Conservation (phyloP, 1,140 invertebrate genomes). For the Cyclina sinensis region DNA sequence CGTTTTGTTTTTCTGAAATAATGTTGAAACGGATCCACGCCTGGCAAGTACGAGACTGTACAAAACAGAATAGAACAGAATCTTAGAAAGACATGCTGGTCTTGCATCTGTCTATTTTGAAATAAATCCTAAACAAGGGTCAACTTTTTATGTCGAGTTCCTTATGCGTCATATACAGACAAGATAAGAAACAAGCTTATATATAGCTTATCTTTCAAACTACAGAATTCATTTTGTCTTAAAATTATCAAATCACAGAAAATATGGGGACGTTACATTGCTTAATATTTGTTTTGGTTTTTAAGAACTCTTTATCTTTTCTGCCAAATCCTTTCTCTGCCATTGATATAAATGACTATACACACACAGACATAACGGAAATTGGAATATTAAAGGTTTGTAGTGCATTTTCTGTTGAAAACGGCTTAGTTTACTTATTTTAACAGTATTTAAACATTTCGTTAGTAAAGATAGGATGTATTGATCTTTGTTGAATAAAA, state of each 20-base stretch:
- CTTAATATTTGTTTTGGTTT: neutral
- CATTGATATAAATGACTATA: constrained; percentile 69
- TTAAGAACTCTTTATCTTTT: neutral
- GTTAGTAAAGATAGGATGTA: no score
- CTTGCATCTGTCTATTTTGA: no score
- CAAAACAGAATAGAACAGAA: no score
- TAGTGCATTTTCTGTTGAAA: neutral
- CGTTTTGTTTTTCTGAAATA: no score
- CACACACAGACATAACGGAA: constrained; percentile 73
- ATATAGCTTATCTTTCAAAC: neutral
- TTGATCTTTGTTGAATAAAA: no score
- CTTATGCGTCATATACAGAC: neutral
- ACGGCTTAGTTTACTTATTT: no score
- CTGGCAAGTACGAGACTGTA: no score
- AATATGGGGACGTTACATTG: neutral
- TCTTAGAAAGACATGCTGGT: no score
- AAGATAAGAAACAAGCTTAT: neutral
- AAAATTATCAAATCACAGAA: neutral
- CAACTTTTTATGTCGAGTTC: no score
- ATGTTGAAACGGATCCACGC: no score
- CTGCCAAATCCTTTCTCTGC: constrained; percentile 64
- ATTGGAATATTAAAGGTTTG: constrained; percentile 68
- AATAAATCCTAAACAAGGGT: no score
- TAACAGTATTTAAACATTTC: no score
- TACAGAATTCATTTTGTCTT: neutral